phyloP scores from a whole-genome alignment of 2,888 invertebrate species.

The Iselma pallidipennis region DNA sequence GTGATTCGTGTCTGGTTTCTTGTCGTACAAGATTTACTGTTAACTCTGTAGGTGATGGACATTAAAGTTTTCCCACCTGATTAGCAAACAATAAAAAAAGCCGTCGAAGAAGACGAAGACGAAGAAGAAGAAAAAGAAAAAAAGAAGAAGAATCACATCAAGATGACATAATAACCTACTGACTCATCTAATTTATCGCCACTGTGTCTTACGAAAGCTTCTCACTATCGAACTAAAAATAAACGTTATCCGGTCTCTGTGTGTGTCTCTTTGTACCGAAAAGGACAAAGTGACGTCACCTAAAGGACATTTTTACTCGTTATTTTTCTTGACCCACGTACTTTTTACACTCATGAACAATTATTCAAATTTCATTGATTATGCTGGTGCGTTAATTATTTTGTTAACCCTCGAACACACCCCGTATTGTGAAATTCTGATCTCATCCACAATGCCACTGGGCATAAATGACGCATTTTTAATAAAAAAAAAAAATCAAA shows the following conservation, averaged over 20 bases:
- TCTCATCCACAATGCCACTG: background rate
- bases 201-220: background rate
- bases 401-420: background rate
- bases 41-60: slow-evolving; percentile 15
- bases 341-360: background rate
- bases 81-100: background rate
- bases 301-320: background rate
- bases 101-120: too few relatives aligned
- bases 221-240: background rate
- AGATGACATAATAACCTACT: slow-evolving; percentile 27
- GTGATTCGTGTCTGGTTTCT: background rate
- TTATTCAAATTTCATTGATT: background rate
- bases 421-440: background rate
- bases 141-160: background rate
- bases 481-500: background rate
- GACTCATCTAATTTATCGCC: slow-evolving; percentile 23
- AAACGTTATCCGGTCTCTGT: background rate
- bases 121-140: background rate
- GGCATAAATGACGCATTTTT: background rate
- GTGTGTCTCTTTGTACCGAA: background rate
- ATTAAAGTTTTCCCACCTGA: slow-evolving; percentile 4
- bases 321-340: background rate
- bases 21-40: slow-evolving; percentile 28
- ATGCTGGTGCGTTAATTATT: background rate
- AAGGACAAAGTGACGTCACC: background rate